Conservation (phyloP, 2,113 vertebrate species). For the Salminus brasiliensis region DNA sequence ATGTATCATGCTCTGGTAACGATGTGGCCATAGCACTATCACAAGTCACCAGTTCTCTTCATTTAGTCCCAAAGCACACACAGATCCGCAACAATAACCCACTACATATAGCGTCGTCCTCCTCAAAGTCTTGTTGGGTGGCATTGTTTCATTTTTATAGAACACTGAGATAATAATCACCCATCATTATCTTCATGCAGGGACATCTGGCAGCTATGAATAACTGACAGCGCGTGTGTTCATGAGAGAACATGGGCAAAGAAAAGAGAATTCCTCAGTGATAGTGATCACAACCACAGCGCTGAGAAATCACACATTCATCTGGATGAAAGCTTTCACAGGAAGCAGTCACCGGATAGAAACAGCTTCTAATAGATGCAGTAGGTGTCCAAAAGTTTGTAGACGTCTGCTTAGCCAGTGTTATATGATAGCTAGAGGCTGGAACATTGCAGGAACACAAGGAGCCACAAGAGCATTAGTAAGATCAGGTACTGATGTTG, state of each 20-base stretch:
- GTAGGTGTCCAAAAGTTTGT: not conserved
- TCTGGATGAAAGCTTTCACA: not conserved
- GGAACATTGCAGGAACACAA: too few relatives aligned
- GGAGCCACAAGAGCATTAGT: too few relatives aligned
- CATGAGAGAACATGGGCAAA: not conserved
- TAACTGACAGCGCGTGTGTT: not conserved
- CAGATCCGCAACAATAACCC: too few relatives aligned
- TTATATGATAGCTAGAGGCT: too few relatives aligned
- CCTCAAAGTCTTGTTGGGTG: not conserved
- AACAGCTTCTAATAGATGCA: too few relatives aligned
- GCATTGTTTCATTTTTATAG: not conserved
- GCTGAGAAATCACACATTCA: constrained; percentile 5
- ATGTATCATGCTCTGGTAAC: too few relatives aligned
- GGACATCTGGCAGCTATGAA: constrained; percentile 17
- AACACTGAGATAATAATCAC: not conserved
- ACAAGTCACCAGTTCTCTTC: too few relatives aligned
- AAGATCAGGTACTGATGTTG: too few relatives aligned
- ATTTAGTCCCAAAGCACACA: too few relatives aligned
- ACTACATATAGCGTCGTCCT: too few relatives aligned
- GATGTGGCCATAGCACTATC: too few relatives aligned
- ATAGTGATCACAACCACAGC: constrained; percentile 2
- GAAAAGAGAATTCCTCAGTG: not conserved
- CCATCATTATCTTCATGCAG: not conserved
- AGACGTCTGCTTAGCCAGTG: too few relatives aligned
- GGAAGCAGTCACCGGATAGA: not conserved